Percentiles rank a stretch among this genome's conserved stretches.
phyloP scores from a whole-genome alignment of 2,113 vertebrate genomes.

The Siniperca chuatsi region DNA sequence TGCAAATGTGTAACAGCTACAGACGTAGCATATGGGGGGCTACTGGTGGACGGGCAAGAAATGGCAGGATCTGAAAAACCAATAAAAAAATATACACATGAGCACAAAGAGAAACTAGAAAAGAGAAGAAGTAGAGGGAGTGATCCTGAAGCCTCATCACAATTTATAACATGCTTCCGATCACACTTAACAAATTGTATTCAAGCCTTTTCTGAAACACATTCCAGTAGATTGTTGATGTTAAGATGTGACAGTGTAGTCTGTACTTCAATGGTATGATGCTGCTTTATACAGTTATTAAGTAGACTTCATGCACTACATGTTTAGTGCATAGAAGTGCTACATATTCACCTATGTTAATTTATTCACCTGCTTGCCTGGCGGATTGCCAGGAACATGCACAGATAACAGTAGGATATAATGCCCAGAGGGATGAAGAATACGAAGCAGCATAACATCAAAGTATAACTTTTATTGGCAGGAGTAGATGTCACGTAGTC shows the following conservation, averaged over 20 bases:
- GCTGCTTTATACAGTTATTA: neutral
- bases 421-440: slow-evolving; percentile 93
- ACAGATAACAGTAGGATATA: slow-evolving; percentile 93
- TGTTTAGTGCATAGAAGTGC: neutral
- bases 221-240: neutral
- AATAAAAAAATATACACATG: neutral
- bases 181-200: neutral
- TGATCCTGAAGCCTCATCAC: neutral
- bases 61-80: neutral
- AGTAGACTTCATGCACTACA: neutral
- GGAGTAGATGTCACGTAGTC: slow-evolving; percentile 93
- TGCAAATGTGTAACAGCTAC: neutral
- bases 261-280: neutral
- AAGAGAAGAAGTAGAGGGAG: neutral
- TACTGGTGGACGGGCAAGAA: neutral
- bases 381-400: slow-evolving; percentile 93
- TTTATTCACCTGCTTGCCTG: slow-evolving; percentile 86
- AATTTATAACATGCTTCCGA: neutral
- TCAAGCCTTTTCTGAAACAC: neutral
- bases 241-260: neutral
- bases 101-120: neutral
- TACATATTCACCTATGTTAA: slow-evolving; percentile 7
- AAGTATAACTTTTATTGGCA: slow-evolving; percentile 91
- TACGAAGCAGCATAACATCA: slow-evolving; percentile 94
- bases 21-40: neutral